Conservation (phyloP, 2,113 vertebrate species). For the Brevimyrus niger region DNA sequence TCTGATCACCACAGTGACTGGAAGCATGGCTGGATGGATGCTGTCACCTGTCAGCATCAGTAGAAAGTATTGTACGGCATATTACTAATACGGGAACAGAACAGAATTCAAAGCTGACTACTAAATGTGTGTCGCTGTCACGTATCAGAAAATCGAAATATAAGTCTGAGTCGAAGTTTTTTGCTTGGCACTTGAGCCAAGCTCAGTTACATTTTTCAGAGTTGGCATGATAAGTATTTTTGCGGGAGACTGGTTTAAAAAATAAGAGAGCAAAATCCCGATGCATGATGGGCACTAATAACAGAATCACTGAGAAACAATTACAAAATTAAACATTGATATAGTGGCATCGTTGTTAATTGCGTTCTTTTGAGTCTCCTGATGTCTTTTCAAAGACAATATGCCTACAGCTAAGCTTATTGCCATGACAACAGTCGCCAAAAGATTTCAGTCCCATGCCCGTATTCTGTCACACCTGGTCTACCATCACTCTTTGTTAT, state of each 20-base stretch:
- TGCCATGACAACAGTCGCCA: neutral
- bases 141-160: neutral
- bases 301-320: neutral
- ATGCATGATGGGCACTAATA: neutral
- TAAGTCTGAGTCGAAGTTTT: neutral
- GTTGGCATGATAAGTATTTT: neutral
- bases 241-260: neutral
- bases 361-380: neutral
- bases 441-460: neutral
- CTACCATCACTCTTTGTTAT: neutral
- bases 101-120: neutral
- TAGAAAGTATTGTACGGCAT: neutral
- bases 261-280: neutral
- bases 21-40: neutral
- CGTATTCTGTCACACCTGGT: neutral
- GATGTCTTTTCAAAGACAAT: neutral
- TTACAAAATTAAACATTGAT: neutral
- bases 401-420: neutral
- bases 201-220: neutral
- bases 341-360: neutral
- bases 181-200: neutral
- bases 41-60: neutral
- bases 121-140: neutral
- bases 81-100: neutral
- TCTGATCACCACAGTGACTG: neutral